Base-by-base conservation (phyloP, 2,113 vertebrate genomes). In the Nothoprocta pentlandii region DNA sequence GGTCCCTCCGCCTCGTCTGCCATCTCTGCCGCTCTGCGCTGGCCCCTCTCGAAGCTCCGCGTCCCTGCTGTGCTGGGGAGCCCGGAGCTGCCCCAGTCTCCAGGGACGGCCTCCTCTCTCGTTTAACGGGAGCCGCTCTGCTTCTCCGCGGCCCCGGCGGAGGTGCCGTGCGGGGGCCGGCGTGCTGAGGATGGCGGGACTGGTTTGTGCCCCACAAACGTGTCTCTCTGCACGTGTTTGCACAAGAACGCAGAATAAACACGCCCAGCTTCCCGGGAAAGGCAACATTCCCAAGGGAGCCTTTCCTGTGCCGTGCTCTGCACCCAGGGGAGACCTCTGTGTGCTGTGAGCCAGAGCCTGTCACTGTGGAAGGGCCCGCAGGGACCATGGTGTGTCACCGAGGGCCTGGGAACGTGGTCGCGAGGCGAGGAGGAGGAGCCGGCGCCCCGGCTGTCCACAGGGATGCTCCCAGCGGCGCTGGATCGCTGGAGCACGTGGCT, bases 121-220 rank as follows among this genome's bases (percentile, higher is more conserved):
- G 39, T 22, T 39, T 41, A 0, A 0, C 16, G 28, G 51, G 36
- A 49, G 34, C 32, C 28, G 28, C 14, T 71, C 83, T 78, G 53
- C 39, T 64, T 0, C 19, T 80, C 15, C 4, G 51, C 47, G 44
- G 54, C 39, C 32, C 19, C 11, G 23, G 14, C 59, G 16, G 19
- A 85, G 74, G 59, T 53, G 19, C 39, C 46, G 15, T 75, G 34
- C 5, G 28, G 28, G 54, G 28, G 26, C 25, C 16, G 16, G 16
- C 10, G 25, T 17, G 28, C 5, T 58, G 54, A 58, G 28, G 54
- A 32, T 32, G 54, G 54, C 54, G 9, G 9, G 49, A 20, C 22
- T 49, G 49, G 10, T 56, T 56, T 56, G 15, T 32, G 28, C 28
- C 28, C 17, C 30, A 58, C 28, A 32, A 58, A 30, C 28, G 10